Evolutionary conservation across 2,113 vertebrate species (phyloP).

Genomic region (Archocentrus centrarchus): DNA sequence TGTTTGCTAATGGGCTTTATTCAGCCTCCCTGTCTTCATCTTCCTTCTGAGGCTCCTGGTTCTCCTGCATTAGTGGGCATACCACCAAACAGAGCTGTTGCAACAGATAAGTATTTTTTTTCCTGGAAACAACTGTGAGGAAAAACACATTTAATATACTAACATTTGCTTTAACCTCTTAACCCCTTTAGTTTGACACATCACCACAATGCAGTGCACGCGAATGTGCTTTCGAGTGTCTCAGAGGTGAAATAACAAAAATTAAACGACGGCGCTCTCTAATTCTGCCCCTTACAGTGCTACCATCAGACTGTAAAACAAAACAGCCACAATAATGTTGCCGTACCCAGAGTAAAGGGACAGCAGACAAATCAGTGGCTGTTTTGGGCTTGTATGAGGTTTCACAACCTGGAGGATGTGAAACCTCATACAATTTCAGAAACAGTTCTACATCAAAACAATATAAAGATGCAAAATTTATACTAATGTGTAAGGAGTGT

Average conservation of each 20-base stretch:
- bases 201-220: not conserved
- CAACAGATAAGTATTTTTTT: slow-evolving; percentile 78
- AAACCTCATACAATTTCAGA: not conserved
- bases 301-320: not conserved
- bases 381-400: too few species aligned
- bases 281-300: too few species aligned
- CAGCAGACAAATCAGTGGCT: slow-evolving; percentile 86
- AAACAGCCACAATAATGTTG: not conserved
- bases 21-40: not conserved
- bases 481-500: too few species aligned
- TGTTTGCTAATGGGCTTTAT: not conserved
- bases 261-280: too few species aligned
- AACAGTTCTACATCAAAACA: not conserved
- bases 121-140: slow-evolving; percentile 65
- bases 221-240: not conserved
- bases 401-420: slow-evolving; percentile 76
- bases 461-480: not conserved
- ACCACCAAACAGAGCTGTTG: slow-evolving; percentile 87
- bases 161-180: not conserved
- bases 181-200: not conserved
- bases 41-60: not conserved
- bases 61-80: slow-evolving; percentile 68
- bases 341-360: slow-evolving; percentile 84
- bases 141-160: not conserved
- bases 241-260: too few species aligned